Evolutionary conservation across 2,888 invertebrate genomes (phyloP).

Genomic region (Suillia variegata): DNA sequence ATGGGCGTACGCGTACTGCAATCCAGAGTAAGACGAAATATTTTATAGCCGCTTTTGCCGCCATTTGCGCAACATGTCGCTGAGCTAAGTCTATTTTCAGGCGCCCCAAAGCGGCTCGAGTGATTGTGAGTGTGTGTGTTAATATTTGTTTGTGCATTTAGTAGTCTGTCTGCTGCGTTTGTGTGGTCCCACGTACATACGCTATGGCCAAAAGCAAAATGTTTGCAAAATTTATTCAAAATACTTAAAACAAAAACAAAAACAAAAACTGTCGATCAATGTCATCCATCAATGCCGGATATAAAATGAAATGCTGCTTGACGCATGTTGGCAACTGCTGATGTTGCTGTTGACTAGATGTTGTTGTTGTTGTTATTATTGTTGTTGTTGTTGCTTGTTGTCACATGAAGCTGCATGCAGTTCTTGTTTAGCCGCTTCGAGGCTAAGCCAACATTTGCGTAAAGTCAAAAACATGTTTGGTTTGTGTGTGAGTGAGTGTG

Average conservation of each 20-base stretch:
- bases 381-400: conserved; percentile 26
- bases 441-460: neutral
- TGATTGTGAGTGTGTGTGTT: no score
- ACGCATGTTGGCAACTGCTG: conserved; percentile 3
- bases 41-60: no score
- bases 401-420: neutral
- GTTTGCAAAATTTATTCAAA: conserved; percentile 19
- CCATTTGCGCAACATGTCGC: neutral
- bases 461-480: neutral
- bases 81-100: neutral
- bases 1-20: no score
- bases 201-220: conserved; percentile 7
- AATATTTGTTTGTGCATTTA: no score
- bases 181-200: neutral
- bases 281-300: conserved; percentile 21
- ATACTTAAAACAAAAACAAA: conserved; percentile 13
- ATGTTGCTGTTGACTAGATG: neutral
- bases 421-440: neutral
- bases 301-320: conserved; percentile 5
- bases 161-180: no score
- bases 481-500: neutral
- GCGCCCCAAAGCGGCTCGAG: no score
- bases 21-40: no score
- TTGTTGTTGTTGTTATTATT: neutral
- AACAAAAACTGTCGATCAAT: conserved; percentile 44